Evolutionary conservation across 2,888 invertebrate genomes (phyloP).

Genomic region (Cinara cedri): DNA sequence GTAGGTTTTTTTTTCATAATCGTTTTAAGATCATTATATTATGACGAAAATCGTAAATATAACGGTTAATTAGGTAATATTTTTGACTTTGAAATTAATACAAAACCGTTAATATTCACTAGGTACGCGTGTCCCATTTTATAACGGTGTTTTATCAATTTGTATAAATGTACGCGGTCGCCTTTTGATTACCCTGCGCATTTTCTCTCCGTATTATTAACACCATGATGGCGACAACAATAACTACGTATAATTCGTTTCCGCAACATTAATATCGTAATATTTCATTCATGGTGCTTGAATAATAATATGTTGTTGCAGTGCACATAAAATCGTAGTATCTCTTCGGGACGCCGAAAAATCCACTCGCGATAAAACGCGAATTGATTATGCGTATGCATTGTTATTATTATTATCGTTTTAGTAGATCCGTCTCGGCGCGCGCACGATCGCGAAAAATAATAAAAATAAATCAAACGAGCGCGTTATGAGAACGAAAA

Average conservation of each 20-base stretch:
- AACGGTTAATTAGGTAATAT: too few species aligned
- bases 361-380: slow-evolving; percentile 6
- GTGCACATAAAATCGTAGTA: too few species aligned
- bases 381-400: slow-evolving; percentile 7
- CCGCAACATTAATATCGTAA: slow-evolving; percentile 48
- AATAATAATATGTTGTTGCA: slow-evolving; percentile 6
- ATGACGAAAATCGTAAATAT: too few species aligned
- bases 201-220: slow-evolving; percentile 15
- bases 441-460: neutral
- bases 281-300: slow-evolving; percentile 47
- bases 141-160: slow-evolving; percentile 21
- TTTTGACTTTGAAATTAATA: neutral
- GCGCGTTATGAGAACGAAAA: too few species aligned
- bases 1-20: too few species aligned
- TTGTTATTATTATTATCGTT: neutral
- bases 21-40: too few species aligned
- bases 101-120: neutral
- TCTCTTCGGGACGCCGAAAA: slow-evolving; percentile 15
- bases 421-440: neutral
- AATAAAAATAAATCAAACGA: slow-evolving; percentile 9
- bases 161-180: slow-evolving; percentile 6
- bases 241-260: slow-evolving; percentile 10
- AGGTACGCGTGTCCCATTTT: neutral
- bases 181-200: slow-evolving; percentile 4
- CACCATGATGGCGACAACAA: slow-evolving; percentile 20